phyloP scores from a whole-genome alignment of 2,113 vertebrate species.

The Chionomys nivalis region DNA sequence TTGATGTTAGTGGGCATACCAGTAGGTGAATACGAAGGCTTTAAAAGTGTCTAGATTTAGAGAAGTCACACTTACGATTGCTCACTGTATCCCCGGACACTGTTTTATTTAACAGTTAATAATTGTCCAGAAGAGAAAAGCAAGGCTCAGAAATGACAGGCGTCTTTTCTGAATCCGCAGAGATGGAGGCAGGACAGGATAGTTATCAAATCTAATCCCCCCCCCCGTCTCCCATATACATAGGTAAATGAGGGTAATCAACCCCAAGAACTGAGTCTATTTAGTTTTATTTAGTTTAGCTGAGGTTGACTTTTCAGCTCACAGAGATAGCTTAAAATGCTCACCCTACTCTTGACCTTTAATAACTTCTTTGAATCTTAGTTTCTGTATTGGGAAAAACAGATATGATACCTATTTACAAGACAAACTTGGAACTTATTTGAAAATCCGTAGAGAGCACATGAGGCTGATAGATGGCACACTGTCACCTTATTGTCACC shows the following conservation, averaged over 20 bases:
- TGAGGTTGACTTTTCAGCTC: not conserved
- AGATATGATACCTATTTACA: not conserved
- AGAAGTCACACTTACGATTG: not conserved
- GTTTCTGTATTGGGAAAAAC: constrained; percentile 20
- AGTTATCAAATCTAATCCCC: not conserved
- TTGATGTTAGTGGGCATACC: not conserved
- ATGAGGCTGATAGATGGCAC: not conserved
- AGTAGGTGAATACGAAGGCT: not conserved
- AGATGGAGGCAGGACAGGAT: not conserved
- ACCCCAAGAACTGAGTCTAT: not conserved
- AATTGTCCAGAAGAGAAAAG: constrained; percentile 6
- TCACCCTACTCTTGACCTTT: not conserved
- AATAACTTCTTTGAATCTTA: not conserved
- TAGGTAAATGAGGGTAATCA: not conserved
- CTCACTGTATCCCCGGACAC: not conserved
- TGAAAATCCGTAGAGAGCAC: not conserved
- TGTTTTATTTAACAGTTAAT: not conserved
- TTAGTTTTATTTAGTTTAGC: not conserved
- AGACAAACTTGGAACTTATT: constrained; percentile 16
- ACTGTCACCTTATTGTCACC: not conserved
- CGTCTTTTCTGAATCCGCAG: not conserved
- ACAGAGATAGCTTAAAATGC: constrained; percentile 1
- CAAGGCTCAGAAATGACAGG: not conserved
- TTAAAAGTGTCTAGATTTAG: constrained; percentile 10
- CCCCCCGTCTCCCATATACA: not conserved